Conservation (phyloP, 2,113 vertebrate species). For the Mirza zaza region DNA sequence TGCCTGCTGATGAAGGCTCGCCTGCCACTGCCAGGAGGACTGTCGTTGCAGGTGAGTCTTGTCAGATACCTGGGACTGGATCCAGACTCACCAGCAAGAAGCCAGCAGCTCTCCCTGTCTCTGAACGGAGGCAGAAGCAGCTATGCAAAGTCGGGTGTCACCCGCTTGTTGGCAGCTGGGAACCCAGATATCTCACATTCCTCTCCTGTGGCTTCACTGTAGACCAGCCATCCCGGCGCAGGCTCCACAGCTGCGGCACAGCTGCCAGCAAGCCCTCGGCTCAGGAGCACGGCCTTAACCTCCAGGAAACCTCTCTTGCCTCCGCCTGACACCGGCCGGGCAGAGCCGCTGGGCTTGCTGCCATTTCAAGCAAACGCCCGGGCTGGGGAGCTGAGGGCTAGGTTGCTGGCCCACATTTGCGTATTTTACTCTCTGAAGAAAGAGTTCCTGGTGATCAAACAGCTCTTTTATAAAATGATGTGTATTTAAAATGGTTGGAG, state of each 20-base stretch:
- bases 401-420: background rate
- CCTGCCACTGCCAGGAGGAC: background rate
- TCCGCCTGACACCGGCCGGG: background rate
- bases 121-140: background rate
- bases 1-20: too few relatives aligned
- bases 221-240: background rate
- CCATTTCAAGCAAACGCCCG: background rate
- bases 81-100: background rate
- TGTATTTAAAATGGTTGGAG: background rate
- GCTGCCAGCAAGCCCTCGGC: conserved; percentile 24
- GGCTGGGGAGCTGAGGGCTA: background rate
- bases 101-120: background rate
- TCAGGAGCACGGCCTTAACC: background rate
- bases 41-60: background rate
- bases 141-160: background rate
- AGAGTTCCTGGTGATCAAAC: background rate
- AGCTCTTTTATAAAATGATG: background rate
- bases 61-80: background rate
- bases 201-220: conserved; percentile 31
- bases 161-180: background rate
- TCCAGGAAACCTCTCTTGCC: background rate
- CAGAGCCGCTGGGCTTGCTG: fast-evolving
- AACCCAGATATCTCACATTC: conserved; percentile 46
- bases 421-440: background rate
- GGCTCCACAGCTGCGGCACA: background rate